These are phyloP conservation scores for Entosphenus tridentatus DNA, from an alignment of 2,113 vertebrate species.

Conservation along the genomic window DNA sequence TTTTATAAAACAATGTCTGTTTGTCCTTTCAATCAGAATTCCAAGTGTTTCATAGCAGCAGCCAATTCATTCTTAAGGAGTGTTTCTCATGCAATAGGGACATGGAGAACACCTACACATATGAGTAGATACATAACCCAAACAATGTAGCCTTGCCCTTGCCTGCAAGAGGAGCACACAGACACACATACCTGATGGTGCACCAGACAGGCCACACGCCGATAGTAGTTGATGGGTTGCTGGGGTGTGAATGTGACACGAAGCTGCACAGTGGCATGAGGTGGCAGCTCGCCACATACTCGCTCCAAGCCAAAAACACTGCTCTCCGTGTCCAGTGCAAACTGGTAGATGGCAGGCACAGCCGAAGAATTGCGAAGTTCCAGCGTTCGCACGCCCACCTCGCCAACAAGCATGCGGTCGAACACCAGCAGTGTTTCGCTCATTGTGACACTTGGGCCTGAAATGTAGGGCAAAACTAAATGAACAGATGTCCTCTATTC, in stretches of 20 bases:
- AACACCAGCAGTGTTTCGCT: slow-evolving; percentile 33
- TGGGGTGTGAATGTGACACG: slow-evolving; percentile 35
- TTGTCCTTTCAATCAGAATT: too few species aligned
- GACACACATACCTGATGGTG: slow-evolving; percentile 38
- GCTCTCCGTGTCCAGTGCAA: slow-evolving; percentile 41
- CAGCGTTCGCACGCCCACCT: slow-evolving; percentile 16
- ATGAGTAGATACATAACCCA: too few species aligned
- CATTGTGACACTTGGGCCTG: too few species aligned
- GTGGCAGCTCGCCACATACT: slow-evolving; percentile 28
- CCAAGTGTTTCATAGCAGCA: too few species aligned
- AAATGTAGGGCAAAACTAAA: too few species aligned
- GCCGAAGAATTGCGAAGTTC: slow-evolving; percentile 37
- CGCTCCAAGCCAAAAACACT: slow-evolving; percentile 51
- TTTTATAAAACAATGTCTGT: too few species aligned
- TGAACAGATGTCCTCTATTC: too few species aligned
- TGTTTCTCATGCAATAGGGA: too few species aligned
- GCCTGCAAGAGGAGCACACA: too few species aligned
- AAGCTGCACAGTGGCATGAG: slow-evolving; percentile 22
- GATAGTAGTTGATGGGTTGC: slow-evolving; percentile 34
- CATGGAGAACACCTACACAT: too few species aligned
- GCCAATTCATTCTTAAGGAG: too few species aligned
- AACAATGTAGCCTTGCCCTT: too few species aligned
- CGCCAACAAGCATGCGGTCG: slow-evolving; percentile 28
- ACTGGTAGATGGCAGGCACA: slow-evolving; percentile 38
- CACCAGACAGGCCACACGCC: slow-evolving; percentile 47